These are phyloP conservation scores for Stegodyphus mimosarum DNA, from an alignment of 1,140 invertebrate species.

Conservation along the genomic window DNA sequence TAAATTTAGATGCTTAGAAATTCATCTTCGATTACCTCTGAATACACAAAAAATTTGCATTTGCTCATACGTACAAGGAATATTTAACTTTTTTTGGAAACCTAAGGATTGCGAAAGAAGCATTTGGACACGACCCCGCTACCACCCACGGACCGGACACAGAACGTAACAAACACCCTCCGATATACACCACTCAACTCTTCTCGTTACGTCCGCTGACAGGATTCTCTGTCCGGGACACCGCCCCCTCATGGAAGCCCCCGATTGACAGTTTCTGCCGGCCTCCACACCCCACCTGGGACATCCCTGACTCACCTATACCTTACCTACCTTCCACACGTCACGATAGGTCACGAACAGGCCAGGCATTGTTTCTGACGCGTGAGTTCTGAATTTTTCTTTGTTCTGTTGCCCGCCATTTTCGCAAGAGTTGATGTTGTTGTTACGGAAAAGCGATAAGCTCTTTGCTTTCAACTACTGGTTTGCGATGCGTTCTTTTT, in stretches of 20 bases:
- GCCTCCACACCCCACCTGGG: background rate
- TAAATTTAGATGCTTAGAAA: no score
- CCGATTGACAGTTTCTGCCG: conserved; percentile 45
- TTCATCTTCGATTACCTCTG: no score
- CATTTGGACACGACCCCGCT: conserved; percentile 35
- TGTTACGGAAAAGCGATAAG: conserved; percentile 16
- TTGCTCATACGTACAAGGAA: no score
- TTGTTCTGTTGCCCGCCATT: conserved; percentile 3
- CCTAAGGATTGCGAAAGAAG: background rate
- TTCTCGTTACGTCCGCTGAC: conserved; percentile 54
- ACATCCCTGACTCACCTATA: conserved; percentile 25
- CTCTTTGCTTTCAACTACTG: conserved; percentile 4
- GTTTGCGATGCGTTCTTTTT: background rate
- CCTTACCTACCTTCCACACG: conserved; percentile 8
- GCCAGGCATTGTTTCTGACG: conserved; percentile 26
- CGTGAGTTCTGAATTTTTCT: conserved; percentile 24
- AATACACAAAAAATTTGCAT: no score
- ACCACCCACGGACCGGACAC: conserved; percentile 51
- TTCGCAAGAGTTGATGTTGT: background rate
- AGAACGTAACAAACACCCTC: conserved; percentile 35
- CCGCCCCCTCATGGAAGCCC: conserved; percentile 14
- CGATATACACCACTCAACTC: conserved; percentile 45
- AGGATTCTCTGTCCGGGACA: conserved; percentile 18
- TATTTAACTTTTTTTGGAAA: no score
- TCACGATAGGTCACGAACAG: conserved; percentile 33